Evolutionary conservation across 2,797 vertebrate species (phyloP).

Genomic region (Arnoldichthys spilopterus): DNA sequence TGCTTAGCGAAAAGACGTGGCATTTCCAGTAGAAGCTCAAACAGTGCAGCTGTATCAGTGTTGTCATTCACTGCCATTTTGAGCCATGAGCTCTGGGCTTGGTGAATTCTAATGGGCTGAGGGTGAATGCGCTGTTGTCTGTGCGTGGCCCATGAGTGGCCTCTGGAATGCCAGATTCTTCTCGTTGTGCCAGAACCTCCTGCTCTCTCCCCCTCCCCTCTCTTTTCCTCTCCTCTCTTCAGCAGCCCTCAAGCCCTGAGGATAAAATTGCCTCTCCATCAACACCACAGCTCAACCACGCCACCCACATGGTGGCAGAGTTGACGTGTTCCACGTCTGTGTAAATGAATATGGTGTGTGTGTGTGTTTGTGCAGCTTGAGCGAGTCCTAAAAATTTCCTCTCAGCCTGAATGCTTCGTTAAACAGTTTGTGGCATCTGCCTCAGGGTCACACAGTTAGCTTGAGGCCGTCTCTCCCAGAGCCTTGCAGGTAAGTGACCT

Average conservation of each 20-base stretch:
- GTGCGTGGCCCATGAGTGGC: conserved; percentile 67
- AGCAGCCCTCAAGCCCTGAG: not conserved
- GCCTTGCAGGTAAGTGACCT: not conserved
- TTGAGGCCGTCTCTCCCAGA: not conserved
- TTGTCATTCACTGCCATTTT: conserved; percentile 24
- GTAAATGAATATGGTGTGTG: not conserved
- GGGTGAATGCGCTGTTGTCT: conserved; percentile 74
- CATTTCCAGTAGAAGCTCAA: conserved; percentile 17
- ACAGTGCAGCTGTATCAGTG: conserved; percentile 28
- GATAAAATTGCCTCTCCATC: conserved; percentile 15
- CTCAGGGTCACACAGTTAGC: not conserved
- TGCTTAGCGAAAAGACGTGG: conserved; percentile 9
- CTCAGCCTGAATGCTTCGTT: conserved; percentile 19
- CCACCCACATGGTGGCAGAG: conserved; percentile 23
- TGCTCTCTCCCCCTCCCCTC: conserved; percentile 16
- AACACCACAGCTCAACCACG: conserved; percentile 28
- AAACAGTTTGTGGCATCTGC: not conserved
- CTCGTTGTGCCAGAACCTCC: conserved; percentile 39
- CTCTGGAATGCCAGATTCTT: conserved; percentile 71
- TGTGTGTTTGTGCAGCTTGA: conserved; percentile 22
- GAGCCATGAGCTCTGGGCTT: conserved; percentile 26
- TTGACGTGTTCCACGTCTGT: not conserved
- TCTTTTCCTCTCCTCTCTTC: conserved; percentile 2
- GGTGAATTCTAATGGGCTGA: conserved; percentile 61
- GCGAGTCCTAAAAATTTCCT: not conserved